These are phyloP conservation scores for Ptychochromis oligacanthus DNA, from an alignment of 2,113 vertebrate genomes.

Conservation along the genomic window DNA sequence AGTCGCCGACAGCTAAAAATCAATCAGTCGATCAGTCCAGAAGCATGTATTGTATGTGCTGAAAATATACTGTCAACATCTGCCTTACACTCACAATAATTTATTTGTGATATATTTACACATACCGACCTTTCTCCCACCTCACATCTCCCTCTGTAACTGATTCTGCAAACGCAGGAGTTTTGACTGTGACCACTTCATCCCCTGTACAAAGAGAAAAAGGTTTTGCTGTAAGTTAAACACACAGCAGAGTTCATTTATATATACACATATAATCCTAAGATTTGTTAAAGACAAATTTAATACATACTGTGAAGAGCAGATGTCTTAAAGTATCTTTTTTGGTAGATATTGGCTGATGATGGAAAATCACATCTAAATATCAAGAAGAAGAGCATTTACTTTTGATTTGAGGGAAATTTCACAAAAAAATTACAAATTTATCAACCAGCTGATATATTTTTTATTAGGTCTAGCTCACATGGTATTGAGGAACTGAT, in stretches of 20 bases:
- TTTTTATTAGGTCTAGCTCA: background rate
- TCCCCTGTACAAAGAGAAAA: constrained; percentile 76
- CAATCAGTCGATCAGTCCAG: background rate
- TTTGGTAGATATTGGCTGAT: constrained; percentile 72
- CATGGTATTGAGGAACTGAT: background rate
- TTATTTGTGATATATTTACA: background rate
- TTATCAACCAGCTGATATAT: background rate
- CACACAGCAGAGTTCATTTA: background rate
- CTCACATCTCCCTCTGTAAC: constrained; percentile 98
- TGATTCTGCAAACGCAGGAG: constrained; percentile 95
- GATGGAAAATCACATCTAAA: constrained; percentile 78
- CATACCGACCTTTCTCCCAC: constrained; percentile 93
- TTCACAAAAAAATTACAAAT: background rate
- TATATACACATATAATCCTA: too few species aligned
- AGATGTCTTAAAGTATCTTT: constrained; percentile 89
- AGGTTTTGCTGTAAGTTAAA: background rate
- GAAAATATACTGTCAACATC: background rate
- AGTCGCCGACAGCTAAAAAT: constrained; percentile 91
- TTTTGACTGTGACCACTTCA: constrained; percentile 91
- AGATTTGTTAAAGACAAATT: background rate
- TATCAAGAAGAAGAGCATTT: background rate
- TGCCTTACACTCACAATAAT: background rate
- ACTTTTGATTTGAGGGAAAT: background rate
- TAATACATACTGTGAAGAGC: constrained; percentile 83
- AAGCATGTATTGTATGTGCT: background rate